phyloP scores from a whole-genome alignment of 2,113 vertebrate genomes.

The Lycaon pictus region DNA sequence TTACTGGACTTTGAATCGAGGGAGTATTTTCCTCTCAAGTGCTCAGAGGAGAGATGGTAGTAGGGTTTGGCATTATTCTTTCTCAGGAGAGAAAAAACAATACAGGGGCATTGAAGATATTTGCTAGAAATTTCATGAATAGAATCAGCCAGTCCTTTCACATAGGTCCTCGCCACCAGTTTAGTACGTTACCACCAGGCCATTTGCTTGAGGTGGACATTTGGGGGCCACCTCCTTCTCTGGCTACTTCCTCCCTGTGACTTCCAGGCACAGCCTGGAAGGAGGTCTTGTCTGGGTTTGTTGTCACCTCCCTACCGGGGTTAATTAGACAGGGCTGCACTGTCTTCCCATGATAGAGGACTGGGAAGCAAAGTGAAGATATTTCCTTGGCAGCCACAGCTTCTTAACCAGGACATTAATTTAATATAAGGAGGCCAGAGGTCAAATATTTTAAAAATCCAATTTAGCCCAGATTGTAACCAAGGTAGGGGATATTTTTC shows the following conservation, averaged over 20 bases:
- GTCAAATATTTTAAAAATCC: slow-evolving; percentile 19
- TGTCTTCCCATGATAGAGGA: not conserved
- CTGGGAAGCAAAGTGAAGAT: not conserved
- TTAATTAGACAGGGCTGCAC: not conserved
- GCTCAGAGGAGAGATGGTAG: not conserved
- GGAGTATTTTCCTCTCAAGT: not conserved
- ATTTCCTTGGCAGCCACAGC: not conserved
- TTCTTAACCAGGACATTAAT: not conserved
- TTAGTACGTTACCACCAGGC: not conserved
- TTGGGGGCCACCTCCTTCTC: too few species aligned
- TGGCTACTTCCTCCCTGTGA: fast-evolving
- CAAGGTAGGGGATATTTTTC: not conserved
- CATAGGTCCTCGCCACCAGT: fast-evolving
- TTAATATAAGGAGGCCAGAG: not conserved
- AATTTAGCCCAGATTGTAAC: not conserved
- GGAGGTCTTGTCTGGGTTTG: not conserved
- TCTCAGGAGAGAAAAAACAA: not conserved
- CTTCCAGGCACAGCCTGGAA: not conserved
- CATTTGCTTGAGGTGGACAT: not conserved
- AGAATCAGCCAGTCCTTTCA: not conserved
- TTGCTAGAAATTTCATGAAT: not conserved
- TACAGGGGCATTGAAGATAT: not conserved
- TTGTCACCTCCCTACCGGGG: not conserved
- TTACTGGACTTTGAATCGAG: not conserved
- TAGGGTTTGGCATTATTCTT: not conserved